Evolutionary conservation across 2,888 invertebrate species (phyloP).

Genomic region (Leucozona laternaria): DNA sequence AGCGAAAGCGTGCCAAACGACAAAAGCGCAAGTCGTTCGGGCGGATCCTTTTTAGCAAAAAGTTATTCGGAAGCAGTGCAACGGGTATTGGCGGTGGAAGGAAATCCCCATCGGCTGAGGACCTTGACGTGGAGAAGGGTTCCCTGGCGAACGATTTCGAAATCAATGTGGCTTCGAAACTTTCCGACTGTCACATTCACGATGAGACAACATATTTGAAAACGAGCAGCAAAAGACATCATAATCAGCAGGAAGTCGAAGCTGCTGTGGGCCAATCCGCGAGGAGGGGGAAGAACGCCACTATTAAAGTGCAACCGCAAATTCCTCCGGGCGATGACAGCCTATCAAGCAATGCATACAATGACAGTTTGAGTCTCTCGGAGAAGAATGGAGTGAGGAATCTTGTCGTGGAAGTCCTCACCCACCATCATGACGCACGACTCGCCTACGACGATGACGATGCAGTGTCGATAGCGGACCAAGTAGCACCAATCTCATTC

Average conservation of each 20-base stretch:
- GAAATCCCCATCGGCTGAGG: conserved; percentile 46
- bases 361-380: conserved; percentile 78
- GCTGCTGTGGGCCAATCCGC: conserved; percentile 3
- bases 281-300: conserved; percentile 33
- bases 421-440: conserved; percentile 77
- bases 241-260: conserved; percentile 38
- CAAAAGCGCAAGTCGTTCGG: conserved; percentile 82
- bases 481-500: conserved; percentile 28
- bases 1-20: conserved; percentile 81
- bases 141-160: conserved; percentile 42
- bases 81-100: conserved; percentile 18
- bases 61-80: conserved; percentile 79
- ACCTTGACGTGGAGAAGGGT: conserved; percentile 65
- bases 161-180: conserved; percentile 51
- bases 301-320: conserved; percentile 15
- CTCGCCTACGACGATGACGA: conserved; percentile 74
- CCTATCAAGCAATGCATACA: conserved; percentile 80
- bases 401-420: conserved; percentile 81
- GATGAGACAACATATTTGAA: conserved; percentile 53
- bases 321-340: conserved; percentile 79
- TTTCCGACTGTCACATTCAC: conserved; percentile 63
- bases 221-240: conserved; percentile 35
- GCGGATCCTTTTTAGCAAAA: conserved; percentile 81
- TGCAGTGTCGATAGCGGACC: conserved; percentile 45
- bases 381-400: conserved; percentile 78